Base-by-base conservation (phyloP, 2,113 vertebrate genomes). In the Stegastes partitus region DNA sequence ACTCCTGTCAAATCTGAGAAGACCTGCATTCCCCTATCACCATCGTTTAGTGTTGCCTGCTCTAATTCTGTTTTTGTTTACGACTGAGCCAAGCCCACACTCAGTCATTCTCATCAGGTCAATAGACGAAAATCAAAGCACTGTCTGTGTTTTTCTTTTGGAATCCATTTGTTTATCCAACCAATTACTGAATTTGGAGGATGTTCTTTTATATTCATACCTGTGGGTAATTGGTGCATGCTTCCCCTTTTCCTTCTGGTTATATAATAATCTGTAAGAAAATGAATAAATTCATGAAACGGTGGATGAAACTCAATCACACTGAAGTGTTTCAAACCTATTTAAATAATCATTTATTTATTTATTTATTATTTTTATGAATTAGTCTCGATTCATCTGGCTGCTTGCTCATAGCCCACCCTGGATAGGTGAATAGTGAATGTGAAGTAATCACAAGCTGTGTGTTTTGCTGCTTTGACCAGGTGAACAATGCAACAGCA, bases 401-500 rank as follows among this genome's bases (percentile, higher is more conserved):
- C 77, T 84, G 76, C 81, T 26, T 84, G 81, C 77, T 76, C 49
- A 9, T 54, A 23, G 34, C 68, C 62, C 71, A 0, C 14, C 15
- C 21, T 51, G 23, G 37, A 76, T 37, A 12, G 42, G 1, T 51
- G 12, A 3, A 11, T 3, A 1, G 12, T 63, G 11, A 26, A 22
- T n/a, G 47, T 71, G 34, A 39, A 25, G 66, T 39, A 63, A 64
- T 76, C 49, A 72, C 67, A 6, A 16, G 14, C 5, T 1, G 7
- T 67, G 67, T 77, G 19, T 62, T 68, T 11, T 80, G 49, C 74
- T 47, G 56, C 71, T 78, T 59, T 49, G 28, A 77, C 82, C 89
- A 93, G 92, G 92, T 93, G 71, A 93, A 93, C 83, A 93, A 93
- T 8, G 92, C 92, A 59, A 93, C 92, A 37, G 92, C 92, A 77